Base-by-base conservation (phyloP, 2,888 invertebrate genomes). In the Physocephala rufipes region DNA sequence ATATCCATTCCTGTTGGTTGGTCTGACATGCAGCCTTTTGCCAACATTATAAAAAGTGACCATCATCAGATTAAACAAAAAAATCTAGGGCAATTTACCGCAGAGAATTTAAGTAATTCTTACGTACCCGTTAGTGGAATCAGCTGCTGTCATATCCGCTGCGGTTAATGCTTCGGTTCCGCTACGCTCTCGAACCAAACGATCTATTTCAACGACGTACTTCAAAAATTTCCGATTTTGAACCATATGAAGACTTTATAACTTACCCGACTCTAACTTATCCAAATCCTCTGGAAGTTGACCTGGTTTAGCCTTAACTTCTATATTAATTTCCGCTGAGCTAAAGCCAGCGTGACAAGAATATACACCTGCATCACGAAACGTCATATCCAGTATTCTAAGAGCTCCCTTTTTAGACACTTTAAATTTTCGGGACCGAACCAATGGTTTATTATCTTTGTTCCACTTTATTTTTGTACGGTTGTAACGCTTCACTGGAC, bases 401-500 rank as follows among this genome's bases (percentile, higher is more conserved):
- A 97, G 88, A 30, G 95, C 95, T 16, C 96, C 97, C 87, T 96
- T 96, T 81, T 93, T 94, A 15, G 95, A 95, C 67, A 95, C 93
- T 84, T 95, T 95, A 79, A 93, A 92, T 78, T 95, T 94, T 81
- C 92, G 92, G 0, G 92, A 92, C 80, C 94, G 94, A 30, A 89
- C 89, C 73, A 95, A 87, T 67, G 90, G 90, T 77, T 91, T 91
- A 76, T 93, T 92, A 82, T 96, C 95, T 82, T 96, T 96, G 69
- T 91, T 92, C 97, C 97, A 97, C 79, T 91, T 90, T 75, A 96
- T 95, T 84, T 93, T 93, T 0, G 94, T 92, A 74, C 95, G 88
- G 82, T 92, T 91, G 84, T 90, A 92, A 1, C 86, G 91, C 82
- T 95, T 95, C 26, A 95, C 95, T 0, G 97, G 97, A 82, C 97